phyloP scores from a whole-genome alignment of 2,797 vertebrate species.

The Pseudomugil gertrudae region DNA sequence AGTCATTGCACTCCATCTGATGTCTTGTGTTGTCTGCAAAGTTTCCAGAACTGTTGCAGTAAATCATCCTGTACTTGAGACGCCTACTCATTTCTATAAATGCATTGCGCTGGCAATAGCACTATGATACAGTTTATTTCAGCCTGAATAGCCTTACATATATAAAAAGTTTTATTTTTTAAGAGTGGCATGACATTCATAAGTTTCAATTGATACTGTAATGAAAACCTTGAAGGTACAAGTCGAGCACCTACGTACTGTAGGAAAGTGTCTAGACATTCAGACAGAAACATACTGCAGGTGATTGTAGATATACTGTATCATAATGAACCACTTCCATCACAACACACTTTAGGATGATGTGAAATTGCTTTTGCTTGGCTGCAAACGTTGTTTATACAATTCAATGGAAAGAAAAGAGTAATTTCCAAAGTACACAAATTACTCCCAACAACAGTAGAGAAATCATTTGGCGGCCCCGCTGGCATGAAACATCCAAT shows the following conservation, averaged over 20 bases:
- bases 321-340: constrained; percentile 19
- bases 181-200: constrained; percentile 33
- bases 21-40: constrained; percentile 52
- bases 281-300: constrained; percentile 15
- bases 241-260: constrained; percentile 3
- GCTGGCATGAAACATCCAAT: constrained; percentile 14
- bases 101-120: constrained; percentile 51
- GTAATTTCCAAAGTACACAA: constrained; percentile 26
- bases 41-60: constrained; percentile 53
- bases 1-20: constrained; percentile 36
- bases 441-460: constrained; percentile 4
- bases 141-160: constrained; percentile 36
- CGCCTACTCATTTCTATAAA: constrained; percentile 72
- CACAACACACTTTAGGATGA: constrained; percentile 25
- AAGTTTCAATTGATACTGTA: constrained; percentile 22
- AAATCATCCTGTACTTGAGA: constrained; percentile 51
- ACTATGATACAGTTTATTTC: constrained; percentile 36
- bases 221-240: constrained; percentile 24
- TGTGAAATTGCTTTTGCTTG: constrained; percentile 38
- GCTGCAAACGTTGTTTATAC: constrained; percentile 12
- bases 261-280: constrained; percentile 9
- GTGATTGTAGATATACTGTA: constrained; percentile 16
- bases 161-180: constrained; percentile 38
- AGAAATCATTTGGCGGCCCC: background rate
- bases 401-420: constrained; percentile 30